Percentiles rank a stretch among this genome's conserved stretches.
phyloP scores from a whole-genome alignment of 1,140 invertebrate species.

The Lepidurus arcticus region DNA sequence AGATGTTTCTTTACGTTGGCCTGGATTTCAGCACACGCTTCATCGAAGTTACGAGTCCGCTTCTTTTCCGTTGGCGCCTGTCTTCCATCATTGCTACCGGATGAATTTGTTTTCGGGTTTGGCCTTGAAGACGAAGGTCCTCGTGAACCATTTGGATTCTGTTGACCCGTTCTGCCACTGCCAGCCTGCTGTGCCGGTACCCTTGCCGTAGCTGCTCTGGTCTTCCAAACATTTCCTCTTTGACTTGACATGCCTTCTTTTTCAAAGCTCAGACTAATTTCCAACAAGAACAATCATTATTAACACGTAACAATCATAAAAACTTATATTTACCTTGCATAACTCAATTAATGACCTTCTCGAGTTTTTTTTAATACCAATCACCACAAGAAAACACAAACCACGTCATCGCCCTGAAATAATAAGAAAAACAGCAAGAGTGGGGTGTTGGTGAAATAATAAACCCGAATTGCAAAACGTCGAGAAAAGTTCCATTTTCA shows the following conservation, averaged over 20 bases:
- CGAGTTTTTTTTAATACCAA: too few relatives aligned
- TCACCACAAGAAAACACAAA: too few relatives aligned
- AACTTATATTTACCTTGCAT: too few relatives aligned
- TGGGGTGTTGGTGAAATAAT: too few relatives aligned
- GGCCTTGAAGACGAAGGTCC: background rate
- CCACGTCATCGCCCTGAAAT: too few relatives aligned
- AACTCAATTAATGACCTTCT: too few relatives aligned
- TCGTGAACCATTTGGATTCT: background rate
- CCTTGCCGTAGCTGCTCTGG: background rate
- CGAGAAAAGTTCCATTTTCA: too few relatives aligned
- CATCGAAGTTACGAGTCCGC: conserved; percentile 47
- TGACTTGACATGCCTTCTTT: background rate
- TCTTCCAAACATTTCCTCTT: conserved; percentile 1
- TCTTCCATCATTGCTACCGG: background rate
- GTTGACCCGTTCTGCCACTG: background rate
- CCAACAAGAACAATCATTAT: too few relatives aligned
- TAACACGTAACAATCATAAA: too few relatives aligned
- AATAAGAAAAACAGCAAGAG: too few relatives aligned
- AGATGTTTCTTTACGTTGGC: conserved; percentile 54
- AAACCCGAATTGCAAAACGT: too few relatives aligned
- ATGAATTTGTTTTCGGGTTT: background rate
- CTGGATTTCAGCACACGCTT: conserved; percentile 54
- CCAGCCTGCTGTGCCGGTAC: background rate
- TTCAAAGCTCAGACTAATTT: too few relatives aligned
- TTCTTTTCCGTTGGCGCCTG: background rate